phyloP scores from a whole-genome alignment of 1,140 invertebrate genomes.

The Drosophila micromelanica region DNA sequence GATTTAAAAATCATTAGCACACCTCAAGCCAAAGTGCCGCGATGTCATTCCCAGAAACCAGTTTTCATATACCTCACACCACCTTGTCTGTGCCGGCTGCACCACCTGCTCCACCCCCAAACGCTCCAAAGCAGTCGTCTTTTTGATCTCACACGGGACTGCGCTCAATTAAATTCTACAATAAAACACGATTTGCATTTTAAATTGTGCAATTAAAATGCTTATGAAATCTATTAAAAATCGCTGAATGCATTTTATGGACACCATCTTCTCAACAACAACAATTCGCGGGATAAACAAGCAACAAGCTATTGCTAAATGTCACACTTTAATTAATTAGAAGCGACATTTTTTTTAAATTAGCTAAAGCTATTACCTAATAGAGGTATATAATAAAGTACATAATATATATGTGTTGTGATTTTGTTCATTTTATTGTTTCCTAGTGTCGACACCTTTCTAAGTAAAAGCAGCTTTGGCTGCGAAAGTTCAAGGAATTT shows the following conservation, averaged over 20 bases:
- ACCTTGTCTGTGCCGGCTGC: background rate
- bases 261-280: slow-evolving; percentile 41
- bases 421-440: background rate
- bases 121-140: slow-evolving; percentile 10
- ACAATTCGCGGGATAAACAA: slow-evolving; percentile 34
- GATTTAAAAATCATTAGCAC: slow-evolving; percentile 77
- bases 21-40: slow-evolving; percentile 54
- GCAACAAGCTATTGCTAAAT: slow-evolving; percentile 60
- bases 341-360: slow-evolving; percentile 13
- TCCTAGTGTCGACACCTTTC: slow-evolving; percentile 18
- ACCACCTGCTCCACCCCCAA: background rate
- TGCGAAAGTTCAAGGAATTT: slow-evolving; percentile 13
- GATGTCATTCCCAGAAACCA: slow-evolving; percentile 50
- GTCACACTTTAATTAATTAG: slow-evolving; percentile 78
- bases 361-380: background rate
- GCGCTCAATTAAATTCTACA: slow-evolving; percentile 78
- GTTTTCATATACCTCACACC: slow-evolving; percentile 41
- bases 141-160: slow-evolving; percentile 60
- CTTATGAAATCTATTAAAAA: slow-evolving; percentile 82
- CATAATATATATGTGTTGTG: background rate
- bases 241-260: slow-evolving; percentile 79
- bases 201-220: slow-evolving; percentile 83
- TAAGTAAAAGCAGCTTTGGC: slow-evolving; percentile 19
- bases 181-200: slow-evolving; percentile 82
- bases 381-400: background rate